phyloP scores from a whole-genome alignment of 1,140 invertebrate species.

The Apis cerana region DNA sequence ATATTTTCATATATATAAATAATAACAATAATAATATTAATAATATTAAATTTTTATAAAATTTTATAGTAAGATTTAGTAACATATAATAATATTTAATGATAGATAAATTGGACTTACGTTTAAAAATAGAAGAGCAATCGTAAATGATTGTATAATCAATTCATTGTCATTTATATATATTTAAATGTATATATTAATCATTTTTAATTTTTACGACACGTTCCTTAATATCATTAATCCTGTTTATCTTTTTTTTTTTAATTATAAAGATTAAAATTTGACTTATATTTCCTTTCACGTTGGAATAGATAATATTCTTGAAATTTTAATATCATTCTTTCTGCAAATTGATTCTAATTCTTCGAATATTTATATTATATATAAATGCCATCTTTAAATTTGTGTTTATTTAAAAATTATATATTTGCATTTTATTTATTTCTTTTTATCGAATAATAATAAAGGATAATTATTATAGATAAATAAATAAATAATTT shows the following conservation, averaged over 20 bases:
- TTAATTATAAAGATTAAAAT: neutral
- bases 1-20: no score
- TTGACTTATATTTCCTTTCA: no score
- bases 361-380: neutral
- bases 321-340: neutral
- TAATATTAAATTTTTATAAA: neutral
- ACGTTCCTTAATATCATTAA: neutral
- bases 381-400: no score
- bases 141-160: no score
- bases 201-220: neutral
- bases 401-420: no score
- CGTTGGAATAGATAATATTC: no score
- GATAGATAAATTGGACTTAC: slow-evolving; percentile 6
- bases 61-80: no score
- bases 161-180: neutral
- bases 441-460: neutral
- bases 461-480: neutral
- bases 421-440: neutral
- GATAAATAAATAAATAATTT: neutral
- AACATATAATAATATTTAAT: neutral
- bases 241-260: no score
- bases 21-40: neutral
- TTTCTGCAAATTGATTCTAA: neutral
- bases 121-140: neutral
- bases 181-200: neutral